Conservation (phyloP, 2,113 vertebrate genomes). For the Pseudorectes ferrugineus region DNA sequence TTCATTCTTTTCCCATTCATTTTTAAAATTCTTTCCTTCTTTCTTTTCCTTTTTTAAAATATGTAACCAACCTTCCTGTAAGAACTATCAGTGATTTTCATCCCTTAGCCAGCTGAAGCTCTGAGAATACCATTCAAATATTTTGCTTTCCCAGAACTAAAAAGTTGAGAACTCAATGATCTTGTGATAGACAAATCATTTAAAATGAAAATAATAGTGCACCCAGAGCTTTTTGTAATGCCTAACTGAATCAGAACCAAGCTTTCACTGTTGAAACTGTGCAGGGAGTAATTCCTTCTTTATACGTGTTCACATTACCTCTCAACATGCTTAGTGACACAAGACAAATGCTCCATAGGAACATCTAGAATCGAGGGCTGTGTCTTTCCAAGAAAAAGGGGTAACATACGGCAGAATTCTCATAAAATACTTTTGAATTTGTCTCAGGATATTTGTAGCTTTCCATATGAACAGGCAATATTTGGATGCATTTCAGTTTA, state of each 20-base stretch:
- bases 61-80: neutral
- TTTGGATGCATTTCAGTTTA: neutral
- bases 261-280: neutral
- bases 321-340: neutral
- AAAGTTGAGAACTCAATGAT: neutral
- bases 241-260: conserved; percentile 10
- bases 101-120: neutral
- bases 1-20: neutral
- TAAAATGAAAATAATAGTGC: neutral
- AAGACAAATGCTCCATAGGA: neutral
- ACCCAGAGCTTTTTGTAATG: neutral
- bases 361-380: neutral
- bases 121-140: neutral
- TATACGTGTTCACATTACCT: neutral
- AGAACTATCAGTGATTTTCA: neutral
- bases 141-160: neutral
- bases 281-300: neutral
- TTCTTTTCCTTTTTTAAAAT: neutral
- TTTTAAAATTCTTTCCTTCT: neutral
- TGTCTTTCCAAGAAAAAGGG: neutral
- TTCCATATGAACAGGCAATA: neutral
- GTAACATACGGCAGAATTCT: neutral
- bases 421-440: neutral
- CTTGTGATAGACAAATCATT: conserved; percentile 15
- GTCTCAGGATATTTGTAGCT: neutral